Percentiles rank a stretch among this genome's conserved stretches.
phyloP scores from a whole-genome alignment of 1,140 invertebrate genomes.

The Atta texana region DNA sequence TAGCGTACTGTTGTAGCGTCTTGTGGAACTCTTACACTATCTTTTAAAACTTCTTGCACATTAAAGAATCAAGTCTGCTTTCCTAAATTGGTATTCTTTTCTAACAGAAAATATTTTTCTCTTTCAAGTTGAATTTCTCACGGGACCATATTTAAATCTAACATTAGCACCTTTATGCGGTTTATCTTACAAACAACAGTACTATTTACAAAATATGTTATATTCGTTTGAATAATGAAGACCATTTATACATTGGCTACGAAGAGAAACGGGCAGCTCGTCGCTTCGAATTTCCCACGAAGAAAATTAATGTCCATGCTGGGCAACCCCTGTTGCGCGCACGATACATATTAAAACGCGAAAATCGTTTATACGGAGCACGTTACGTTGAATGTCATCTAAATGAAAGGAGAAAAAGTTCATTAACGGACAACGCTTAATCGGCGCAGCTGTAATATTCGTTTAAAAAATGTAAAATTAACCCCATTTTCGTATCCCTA shows the following conservation, averaged over 20 bases:
- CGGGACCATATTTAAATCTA: neutral
- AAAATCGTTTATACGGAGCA: neutral
- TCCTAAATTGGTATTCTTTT: neutral
- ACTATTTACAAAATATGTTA: constrained; percentile 9
- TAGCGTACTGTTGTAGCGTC: no score
- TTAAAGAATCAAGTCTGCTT: neutral
- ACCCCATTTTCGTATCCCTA: neutral
- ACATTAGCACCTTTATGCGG: neutral
- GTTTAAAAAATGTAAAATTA: neutral
- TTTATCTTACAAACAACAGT: constrained; percentile 4
- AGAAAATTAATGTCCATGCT: constrained; percentile 66
- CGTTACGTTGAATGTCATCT: neutral
- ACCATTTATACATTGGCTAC: neutral
- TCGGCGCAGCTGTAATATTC: neutral
- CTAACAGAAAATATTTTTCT: constrained; percentile 11
- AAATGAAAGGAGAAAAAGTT: constrained; percentile 16
- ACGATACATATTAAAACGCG: constrained; percentile 31
- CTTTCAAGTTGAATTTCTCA: neutral
- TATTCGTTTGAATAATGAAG: constrained; percentile 53
- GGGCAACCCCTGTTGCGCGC: constrained; percentile 37
- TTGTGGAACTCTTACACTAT: neutral
- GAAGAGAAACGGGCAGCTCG: constrained; percentile 23
- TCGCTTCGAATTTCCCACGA: constrained; percentile 39
- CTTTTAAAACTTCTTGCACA: neutral
- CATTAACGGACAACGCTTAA: neutral